These are phyloP conservation scores for Geodia barretti DNA, from an alignment of 37 sponge, comb jelly and placozoan genomes.

Conservation along the genomic window DNA sequence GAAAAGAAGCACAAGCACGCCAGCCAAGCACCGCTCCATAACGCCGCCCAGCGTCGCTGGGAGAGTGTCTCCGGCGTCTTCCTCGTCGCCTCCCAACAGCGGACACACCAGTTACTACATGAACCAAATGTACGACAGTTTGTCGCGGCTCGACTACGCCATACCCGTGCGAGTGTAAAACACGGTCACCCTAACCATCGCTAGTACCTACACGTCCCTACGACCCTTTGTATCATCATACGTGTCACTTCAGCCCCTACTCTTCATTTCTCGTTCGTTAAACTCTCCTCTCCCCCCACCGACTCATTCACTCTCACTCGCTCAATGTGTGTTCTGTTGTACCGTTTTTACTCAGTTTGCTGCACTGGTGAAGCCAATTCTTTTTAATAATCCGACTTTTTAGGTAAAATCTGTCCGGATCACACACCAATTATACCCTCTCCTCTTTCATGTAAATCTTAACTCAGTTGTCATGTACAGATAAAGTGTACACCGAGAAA, in stretches of 20 bases:
- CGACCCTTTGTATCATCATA: background rate
- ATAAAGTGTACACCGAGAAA: no score
- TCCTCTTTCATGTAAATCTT: background rate
- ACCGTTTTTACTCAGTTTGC: background rate
- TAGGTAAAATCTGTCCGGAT: background rate
- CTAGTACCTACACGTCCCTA: no score
- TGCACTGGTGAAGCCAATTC: background rate
- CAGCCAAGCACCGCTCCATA: background rate
- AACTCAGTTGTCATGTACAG: background rate
- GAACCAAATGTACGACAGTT: background rate
- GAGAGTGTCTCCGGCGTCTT: background rate
- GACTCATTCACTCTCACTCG: slow-evolving; percentile 14
- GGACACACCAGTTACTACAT: background rate
- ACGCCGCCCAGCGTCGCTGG: background rate
- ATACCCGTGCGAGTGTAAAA: background rate
- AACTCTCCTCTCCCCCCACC: background rate
- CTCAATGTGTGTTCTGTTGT: no score
- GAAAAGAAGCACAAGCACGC: background rate
- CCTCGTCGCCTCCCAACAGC: background rate
- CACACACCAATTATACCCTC: background rate
- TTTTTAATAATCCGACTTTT: background rate
- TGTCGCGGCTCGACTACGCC: background rate
- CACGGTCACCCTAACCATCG: background rate
- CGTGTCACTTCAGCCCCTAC: background rate
- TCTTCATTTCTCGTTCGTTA: background rate